phyloP scores from a whole-genome alignment of 1,140 invertebrate genomes.

The Chlorops oryzae region DNA sequence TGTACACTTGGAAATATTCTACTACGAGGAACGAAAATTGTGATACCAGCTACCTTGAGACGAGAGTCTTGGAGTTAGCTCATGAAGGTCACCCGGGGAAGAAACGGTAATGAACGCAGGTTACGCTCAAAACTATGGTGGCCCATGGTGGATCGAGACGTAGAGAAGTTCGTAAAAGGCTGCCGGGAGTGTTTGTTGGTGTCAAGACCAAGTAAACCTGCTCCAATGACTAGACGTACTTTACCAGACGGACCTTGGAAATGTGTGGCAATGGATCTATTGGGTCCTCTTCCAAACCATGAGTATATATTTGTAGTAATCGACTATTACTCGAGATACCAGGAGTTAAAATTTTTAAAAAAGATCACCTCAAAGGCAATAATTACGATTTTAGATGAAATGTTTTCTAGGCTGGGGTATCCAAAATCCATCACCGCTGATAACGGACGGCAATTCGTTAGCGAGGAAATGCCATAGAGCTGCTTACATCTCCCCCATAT shows the following conservation, averaged over 20 bases:
- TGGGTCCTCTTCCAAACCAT: too few species aligned
- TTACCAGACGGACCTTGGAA: too few species aligned
- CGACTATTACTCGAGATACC: constrained; percentile 4
- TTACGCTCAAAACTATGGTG: background rate
- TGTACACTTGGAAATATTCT: too few species aligned
- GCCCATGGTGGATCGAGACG: background rate
- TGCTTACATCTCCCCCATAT: background rate
- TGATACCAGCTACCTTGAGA: too few species aligned
- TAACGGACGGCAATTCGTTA: constrained; percentile 1
- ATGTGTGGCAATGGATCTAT: constrained; percentile 12
- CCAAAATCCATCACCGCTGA: background rate
- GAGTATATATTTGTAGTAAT: constrained; percentile 1
- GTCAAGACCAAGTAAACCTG: background rate
- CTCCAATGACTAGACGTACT: background rate
- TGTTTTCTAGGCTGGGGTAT: background rate
- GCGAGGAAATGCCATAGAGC: background rate
- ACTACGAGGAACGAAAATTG: too few species aligned
- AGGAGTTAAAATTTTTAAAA: background rate
- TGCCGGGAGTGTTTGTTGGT: constrained; percentile 1
- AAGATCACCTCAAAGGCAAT: constrained; percentile 1
- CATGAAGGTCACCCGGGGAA: constrained; percentile 39
- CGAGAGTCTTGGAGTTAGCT: too few species aligned
- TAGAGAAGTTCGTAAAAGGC: background rate
- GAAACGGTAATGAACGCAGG: constrained; percentile 35
- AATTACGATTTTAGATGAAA: background rate